Evolutionary conservation across 2,797 vertebrate genomes (phyloP).

Genomic region (Myioborus miniatus): DNA sequence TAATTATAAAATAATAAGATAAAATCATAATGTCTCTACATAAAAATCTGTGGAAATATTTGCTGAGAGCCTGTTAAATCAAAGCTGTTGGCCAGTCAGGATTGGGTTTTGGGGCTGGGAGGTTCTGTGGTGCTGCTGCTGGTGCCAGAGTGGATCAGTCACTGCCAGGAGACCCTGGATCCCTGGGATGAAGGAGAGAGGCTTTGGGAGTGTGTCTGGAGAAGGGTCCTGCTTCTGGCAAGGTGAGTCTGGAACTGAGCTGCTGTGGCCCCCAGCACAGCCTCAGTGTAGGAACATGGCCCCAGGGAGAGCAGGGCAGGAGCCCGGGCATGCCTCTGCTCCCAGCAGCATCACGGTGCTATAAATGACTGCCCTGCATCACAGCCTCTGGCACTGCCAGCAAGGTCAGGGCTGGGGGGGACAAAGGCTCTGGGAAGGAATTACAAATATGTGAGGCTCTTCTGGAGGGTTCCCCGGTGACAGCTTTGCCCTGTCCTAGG

Average conservation of each 20-base stretch:
- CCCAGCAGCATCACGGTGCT: rapidly evolving
- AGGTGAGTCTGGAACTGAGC: background rate
- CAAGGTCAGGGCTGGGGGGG: background rate
- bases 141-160: rapidly evolving
- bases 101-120: background rate
- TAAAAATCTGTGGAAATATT: background rate
- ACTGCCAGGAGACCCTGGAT: background rate
- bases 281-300: rapidly evolving
- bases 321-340: rapidly evolving
- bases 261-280: rapidly evolving
- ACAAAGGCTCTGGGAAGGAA: conserved; percentile 4
- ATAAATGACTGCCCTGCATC: background rate
- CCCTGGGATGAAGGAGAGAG: background rate
- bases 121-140: rapidly evolving
- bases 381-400: rapidly evolving
- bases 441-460: background rate
- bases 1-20: background rate
- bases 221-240: background rate
- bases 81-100: background rate
- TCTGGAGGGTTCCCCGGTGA: rapidly evolving
- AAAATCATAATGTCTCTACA: background rate
- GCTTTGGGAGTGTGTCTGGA: background rate
- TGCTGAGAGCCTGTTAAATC: background rate
- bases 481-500: background rate
- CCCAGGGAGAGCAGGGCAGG: background rate